Conservation (phyloP, 2,797 vertebrate species). For the Paguma larvata region DNA sequence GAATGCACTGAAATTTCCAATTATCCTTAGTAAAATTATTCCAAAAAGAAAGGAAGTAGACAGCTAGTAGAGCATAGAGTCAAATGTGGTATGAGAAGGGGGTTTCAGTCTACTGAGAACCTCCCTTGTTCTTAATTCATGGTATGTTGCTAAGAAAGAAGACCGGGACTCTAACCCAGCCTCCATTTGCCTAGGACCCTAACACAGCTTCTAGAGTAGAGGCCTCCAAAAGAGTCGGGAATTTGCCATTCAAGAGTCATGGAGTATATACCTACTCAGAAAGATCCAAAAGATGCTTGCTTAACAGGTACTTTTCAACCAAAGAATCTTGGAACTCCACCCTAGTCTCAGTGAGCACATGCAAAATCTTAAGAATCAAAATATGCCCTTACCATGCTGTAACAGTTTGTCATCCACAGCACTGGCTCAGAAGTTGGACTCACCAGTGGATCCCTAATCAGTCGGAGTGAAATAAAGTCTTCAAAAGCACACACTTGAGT, state of each 20-base stretch:
- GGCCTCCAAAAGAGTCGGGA: not conserved
- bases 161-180: not conserved
- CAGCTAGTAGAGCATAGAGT: not conserved
- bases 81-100: not conserved
- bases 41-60: not conserved
- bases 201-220: not conserved
- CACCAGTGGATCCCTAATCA: not conserved
- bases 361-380: conserved; percentile 16
- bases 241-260: not conserved
- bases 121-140: not conserved
- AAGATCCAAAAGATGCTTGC: conserved; percentile 14
- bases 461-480: not conserved
- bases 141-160: not conserved
- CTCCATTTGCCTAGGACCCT: not conserved
- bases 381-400: not conserved
- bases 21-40: conserved; percentile 13
- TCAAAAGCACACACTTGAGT: not conserved
- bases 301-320: not conserved
- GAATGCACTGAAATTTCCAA: not conserved
- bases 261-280: not conserved
- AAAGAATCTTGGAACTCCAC: not conserved
- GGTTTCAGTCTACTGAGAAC: not conserved
- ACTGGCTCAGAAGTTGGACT: not conserved
- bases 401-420: not conserved
- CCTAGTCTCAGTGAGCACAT: not conserved